Percentiles rank a stretch among this genome's conserved stretches.
Conservation (phyloP, 2,113 vertebrate genomes). For the Struthio camelus region DNA sequence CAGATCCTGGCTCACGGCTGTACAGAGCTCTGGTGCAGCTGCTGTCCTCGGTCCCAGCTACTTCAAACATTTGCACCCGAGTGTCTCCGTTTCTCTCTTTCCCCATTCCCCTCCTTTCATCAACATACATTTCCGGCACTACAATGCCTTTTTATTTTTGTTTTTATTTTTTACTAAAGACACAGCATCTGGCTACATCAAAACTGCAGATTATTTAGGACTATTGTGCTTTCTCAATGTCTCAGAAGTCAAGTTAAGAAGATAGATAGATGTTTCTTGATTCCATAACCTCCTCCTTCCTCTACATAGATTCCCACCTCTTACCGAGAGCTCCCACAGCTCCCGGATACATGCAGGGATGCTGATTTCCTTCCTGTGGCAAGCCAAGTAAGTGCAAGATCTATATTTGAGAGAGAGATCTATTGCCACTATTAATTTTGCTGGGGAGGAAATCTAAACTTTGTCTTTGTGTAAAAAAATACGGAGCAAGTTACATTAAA, state of each 20-base stretch:
- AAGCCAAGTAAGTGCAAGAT: neutral
- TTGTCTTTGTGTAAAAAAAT: neutral
- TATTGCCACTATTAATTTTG: neutral
- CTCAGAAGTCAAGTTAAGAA: too few relatives aligned
- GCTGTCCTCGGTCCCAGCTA: neutral
- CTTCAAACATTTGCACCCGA: neutral
- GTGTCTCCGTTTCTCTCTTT: neutral
- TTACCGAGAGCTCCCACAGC: neutral
- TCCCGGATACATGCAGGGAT: neutral
- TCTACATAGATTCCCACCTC: neutral
- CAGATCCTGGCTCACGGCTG: neutral
- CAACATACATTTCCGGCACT: neutral
- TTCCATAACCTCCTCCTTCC: neutral
- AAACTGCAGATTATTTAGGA: neutral
- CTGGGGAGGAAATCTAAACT: neutral
- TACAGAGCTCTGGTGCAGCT: neutral
- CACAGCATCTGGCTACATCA: neutral
- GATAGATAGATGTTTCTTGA: too few relatives aligned
- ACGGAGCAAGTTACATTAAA: neutral
- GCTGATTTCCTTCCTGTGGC: neutral
- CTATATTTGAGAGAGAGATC: neutral
- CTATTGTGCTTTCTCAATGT: conserved; percentile 50
- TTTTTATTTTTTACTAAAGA: neutral
- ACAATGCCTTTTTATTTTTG: too few relatives aligned
- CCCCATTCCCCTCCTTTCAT: neutral